Base-by-base conservation (phyloP, 2,888 invertebrate species). In the Sminthurides aquaticus region DNA sequence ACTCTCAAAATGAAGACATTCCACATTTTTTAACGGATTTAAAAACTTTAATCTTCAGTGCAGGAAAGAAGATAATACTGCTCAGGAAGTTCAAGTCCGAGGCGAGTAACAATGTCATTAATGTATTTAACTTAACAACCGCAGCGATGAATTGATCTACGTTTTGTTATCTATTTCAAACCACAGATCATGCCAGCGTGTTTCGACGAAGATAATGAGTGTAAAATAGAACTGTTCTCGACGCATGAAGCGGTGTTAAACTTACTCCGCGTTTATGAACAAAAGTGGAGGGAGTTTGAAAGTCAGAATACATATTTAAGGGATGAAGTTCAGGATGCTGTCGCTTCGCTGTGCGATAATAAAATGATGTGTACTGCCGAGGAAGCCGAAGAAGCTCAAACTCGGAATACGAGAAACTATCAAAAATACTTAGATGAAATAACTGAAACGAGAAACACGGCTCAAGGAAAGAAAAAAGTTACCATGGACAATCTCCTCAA, bases 31-130 rank as follows among this genome's bases (percentile, higher is more conserved):
- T 74, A 15, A 66, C 69, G 49, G 57, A 62, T n/a, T 60, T 64
- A 8, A 55, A 66, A 1, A 52, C 65, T 20, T 1, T 65, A 22
- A 69, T 73, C 22, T 73, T 72, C 62, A 72, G 72, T 57, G 72
- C 74, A 2, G 74, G 74, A 27, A 71, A 70, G 56, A 70, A 68
- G 24, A 65, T 74, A 18, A 70, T 67, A 57, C 60, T 73, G 27
- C 49, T 74, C 0, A 67, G 69, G 24, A 25, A 66, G 34, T 67
- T 74, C 20, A 60, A 71, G 55, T 3, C 43, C 43, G 27, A 43
- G 15, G 62, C 56, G 48, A 56, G 62, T n/a, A n/a, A n/a, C 18
- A 43, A 11, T 43, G 43, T 11, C 8, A 43, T 43, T 11, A 18
- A 43, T 43, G 18, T 18, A 43, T 11, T 18, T 43, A 18, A 18